Evolutionary conservation across 2,113 vertebrate species (phyloP).

Genomic region (Formicarius rufipectus): DNA sequence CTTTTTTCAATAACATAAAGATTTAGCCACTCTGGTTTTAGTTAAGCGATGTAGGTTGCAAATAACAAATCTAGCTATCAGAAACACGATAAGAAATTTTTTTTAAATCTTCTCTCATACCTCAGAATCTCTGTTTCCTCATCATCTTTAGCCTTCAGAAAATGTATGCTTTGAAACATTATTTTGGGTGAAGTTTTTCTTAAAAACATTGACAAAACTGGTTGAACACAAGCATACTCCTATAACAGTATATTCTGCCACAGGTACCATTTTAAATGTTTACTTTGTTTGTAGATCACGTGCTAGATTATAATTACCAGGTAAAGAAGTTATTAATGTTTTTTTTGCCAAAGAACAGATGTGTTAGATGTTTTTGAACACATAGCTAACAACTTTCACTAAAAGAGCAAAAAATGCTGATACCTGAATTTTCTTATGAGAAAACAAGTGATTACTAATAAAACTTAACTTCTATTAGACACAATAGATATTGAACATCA

Average conservation of each 20-base stretch:
- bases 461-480: neutral
- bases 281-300: neutral
- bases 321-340: no score
- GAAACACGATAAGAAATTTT: neutral
- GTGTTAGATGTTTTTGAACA: neutral
- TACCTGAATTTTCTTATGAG: neutral
- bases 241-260: neutral
- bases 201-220: neutral
- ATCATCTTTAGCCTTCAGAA: neutral
- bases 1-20: neutral
- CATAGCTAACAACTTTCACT: neutral
- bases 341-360: neutral
- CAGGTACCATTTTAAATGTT: neutral
- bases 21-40: neutral
- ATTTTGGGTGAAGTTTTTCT: neutral
- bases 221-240: neutral
- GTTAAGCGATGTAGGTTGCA: neutral
- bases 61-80: neutral
- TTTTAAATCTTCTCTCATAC: neutral
- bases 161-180: neutral
- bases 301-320: neutral
- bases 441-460: neutral
- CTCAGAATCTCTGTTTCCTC: neutral
- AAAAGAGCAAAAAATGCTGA: neutral
- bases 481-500: neutral